A percentile compares a stretch with the other conserved stretches of the same genome.
These are phyloP conservation scores for Zygaena filipendulae DNA, from an alignment of 2,888 invertebrate genomes.

Conservation along the genomic window DNA sequence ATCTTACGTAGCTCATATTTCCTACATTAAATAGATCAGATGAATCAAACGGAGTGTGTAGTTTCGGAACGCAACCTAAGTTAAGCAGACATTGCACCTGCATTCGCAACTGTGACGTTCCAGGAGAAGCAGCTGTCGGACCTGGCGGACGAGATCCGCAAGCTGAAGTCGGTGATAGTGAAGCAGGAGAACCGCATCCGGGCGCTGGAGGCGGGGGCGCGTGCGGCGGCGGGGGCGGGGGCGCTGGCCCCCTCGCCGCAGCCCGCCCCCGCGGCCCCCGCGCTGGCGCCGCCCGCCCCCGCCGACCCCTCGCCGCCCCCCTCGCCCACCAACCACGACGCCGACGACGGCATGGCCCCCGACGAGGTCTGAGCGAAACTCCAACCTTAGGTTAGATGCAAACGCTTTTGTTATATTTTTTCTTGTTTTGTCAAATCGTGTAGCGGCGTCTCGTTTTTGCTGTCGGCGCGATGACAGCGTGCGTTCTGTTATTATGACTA, in stretches of 20 bases:
- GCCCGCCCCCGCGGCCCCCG: slow-evolving; percentile 30
- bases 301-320: slow-evolving; percentile 25
- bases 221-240: slow-evolving; percentile 25
- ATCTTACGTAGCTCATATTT: no score
- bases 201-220: slow-evolving; percentile 74
- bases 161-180: slow-evolving; percentile 92
- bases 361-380: slow-evolving; percentile 71
- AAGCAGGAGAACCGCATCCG: slow-evolving; percentile 92
- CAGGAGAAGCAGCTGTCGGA: slow-evolving; percentile 86
- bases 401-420: slow-evolving; percentile 1
- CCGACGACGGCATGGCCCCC: slow-evolving; percentile 57
- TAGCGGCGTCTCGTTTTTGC: no score
- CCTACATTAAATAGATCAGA: no score
- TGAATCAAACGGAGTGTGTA: no score
- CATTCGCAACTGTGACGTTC: no score
- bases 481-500: no score
- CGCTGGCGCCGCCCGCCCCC: slow-evolving; percentile 32
- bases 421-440: no score
- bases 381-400: neutral
- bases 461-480: no score
- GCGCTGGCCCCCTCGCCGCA: slow-evolving; percentile 31
- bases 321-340: slow-evolving; percentile 31
- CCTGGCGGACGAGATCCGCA: slow-evolving; percentile 88
- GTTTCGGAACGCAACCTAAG: no score
- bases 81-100: no score